phyloP scores from a whole-genome alignment of 1,140 invertebrate genomes.

The Zaprionus ghesquierei region DNA sequence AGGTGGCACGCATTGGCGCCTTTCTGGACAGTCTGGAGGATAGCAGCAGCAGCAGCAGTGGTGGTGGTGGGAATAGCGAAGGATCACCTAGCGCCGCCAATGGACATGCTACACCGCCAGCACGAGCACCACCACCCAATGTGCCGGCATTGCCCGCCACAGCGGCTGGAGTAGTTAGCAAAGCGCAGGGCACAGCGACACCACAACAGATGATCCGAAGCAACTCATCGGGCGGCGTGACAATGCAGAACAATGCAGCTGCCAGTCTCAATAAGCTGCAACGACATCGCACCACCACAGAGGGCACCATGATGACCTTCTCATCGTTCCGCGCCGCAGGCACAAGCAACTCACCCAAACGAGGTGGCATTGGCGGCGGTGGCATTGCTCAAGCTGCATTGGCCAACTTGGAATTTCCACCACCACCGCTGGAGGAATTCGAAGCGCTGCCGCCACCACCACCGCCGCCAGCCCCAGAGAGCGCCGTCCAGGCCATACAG shows the following conservation, averaged over 20 bases:
- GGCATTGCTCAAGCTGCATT: slow-evolving; percentile 83
- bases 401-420: slow-evolving; percentile 93
- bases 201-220: slow-evolving; percentile 90
- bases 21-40: slow-evolving; percentile 94
- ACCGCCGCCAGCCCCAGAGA: slow-evolving; percentile 74
- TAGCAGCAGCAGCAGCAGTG: slow-evolving; percentile 22
- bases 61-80: slow-evolving; percentile 35
- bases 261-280: slow-evolving; percentile 83
- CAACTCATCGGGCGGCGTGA: slow-evolving; percentile 91
- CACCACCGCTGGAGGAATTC: slow-evolving; percentile 88
- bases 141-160: too few species aligned
- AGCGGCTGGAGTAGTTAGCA: slow-evolving; percentile 84
- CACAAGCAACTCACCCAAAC: slow-evolving; percentile 84
- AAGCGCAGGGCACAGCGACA: slow-evolving; percentile 30
- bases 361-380: slow-evolving; percentile 82
- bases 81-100: slow-evolving; percentile 40
- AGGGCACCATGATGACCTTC: slow-evolving; percentile 83
- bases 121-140: slow-evolving; percentile 16
- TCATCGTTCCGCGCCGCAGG: slow-evolving; percentile 82
- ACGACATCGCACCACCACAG: slow-evolving; percentile 83
- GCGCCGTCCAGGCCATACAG: slow-evolving; percentile 65
- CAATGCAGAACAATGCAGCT: slow-evolving; percentile 84
- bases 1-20: slow-evolving; percentile 96
- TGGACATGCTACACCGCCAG: slow-evolving; percentile 58
- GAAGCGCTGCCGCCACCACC: slow-evolving; percentile 79